These are phyloP conservation scores for Orthochromis indermauri DNA, from an alignment of 2,113 vertebrate genomes.

Conservation along the genomic window DNA sequence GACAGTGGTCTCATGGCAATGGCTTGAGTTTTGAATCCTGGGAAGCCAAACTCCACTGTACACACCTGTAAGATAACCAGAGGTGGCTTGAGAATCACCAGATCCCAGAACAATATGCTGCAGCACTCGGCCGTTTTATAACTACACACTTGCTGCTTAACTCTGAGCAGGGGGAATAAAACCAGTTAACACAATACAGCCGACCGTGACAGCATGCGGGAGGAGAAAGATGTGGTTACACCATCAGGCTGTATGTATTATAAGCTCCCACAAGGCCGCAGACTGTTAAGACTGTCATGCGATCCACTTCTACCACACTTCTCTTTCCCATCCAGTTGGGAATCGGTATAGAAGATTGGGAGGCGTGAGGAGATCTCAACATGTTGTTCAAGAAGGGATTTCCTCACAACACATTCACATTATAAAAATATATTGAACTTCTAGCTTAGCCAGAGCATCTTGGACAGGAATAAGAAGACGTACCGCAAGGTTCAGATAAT, in stretches of 20 bases:
- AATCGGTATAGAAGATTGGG: background rate
- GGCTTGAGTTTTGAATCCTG: slow-evolving; percentile 82
- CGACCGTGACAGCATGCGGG: background rate
- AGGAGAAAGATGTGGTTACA: background rate
- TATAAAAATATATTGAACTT: background rate
- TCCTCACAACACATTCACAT: background rate
- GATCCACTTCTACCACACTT: background rate
- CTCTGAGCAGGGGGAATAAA: background rate
- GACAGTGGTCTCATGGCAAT: slow-evolving; percentile 87
- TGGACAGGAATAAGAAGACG: background rate
- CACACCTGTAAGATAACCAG: slow-evolving; percentile 73
- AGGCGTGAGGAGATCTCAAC: background rate
- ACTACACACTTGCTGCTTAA: background rate
- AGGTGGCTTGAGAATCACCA: background rate
- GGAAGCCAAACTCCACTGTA: slow-evolving; percentile 87
- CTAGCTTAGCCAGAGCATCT: background rate
- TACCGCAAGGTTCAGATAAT: background rate
- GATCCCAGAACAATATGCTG: background rate
- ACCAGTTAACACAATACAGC: background rate
- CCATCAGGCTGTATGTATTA: background rate
- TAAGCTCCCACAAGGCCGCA: background rate
- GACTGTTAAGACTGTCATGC: background rate
- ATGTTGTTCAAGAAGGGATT: background rate
- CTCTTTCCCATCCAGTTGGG: background rate
- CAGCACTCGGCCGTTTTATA: background rate